A percentile compares a stretch with the other conserved stretches of the same genome.
phyloP scores from a whole-genome alignment of 2,888 invertebrate genomes.

The Leucophora obtusa region DNA sequence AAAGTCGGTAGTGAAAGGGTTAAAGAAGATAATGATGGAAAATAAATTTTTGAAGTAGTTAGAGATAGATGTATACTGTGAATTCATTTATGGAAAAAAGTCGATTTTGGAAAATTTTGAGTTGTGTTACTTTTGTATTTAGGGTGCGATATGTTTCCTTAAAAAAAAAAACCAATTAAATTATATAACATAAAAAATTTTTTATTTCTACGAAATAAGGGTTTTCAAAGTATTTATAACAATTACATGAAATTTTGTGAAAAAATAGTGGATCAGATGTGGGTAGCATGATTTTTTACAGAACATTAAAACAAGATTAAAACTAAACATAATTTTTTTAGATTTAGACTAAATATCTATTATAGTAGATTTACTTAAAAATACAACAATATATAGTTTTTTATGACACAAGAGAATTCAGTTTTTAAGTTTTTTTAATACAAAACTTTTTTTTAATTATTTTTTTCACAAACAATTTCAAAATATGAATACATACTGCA shows the following conservation, averaged over 20 bases:
- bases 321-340: constrained; percentile 27
- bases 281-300: constrained; percentile 26
- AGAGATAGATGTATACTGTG: too few species aligned
- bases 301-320: constrained; percentile 38
- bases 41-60: too few species aligned
- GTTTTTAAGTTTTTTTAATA: constrained; percentile 36
- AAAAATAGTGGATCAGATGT: constrained; percentile 31
- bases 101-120: too few species aligned
- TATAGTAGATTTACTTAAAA: constrained; percentile 40
- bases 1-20: too few species aligned
- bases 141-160: too few species aligned
- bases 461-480: background rate
- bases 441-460: constrained; percentile 41
- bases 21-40: too few species aligned
- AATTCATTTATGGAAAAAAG: too few species aligned
- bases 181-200: constrained; percentile 43
- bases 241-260: constrained; percentile 28
- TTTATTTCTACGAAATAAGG: constrained; percentile 35
- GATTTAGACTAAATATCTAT: constrained; percentile 23
- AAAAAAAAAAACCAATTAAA: background rate
- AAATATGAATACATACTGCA: too few species aligned
- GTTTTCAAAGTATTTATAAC: constrained; percentile 20
- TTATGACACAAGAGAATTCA: constrained; percentile 64
- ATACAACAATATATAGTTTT: constrained; percentile 40
- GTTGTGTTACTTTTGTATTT: too few species aligned